A percentile compares a stretch with the other conserved stretches of the same genome.
phyloP scores from a whole-genome alignment of 2,888 invertebrate genomes.

The Liopterus haemorrhoidalis region DNA sequence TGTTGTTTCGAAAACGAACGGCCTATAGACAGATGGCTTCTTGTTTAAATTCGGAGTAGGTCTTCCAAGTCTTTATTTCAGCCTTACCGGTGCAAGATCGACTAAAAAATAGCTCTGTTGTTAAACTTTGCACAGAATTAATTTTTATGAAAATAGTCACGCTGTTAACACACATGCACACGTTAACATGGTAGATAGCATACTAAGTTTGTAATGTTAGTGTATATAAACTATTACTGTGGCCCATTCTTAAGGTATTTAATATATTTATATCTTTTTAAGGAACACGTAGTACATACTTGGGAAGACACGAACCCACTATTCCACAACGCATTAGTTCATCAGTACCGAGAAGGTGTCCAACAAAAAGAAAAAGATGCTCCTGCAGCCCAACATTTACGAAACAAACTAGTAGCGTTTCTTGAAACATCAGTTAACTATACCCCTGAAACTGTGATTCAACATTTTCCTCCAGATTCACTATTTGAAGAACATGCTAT shows the following conservation, averaged over 20 bases:
- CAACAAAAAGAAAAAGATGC: slow-evolving; percentile 38
- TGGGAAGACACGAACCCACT: slow-evolving; percentile 82
- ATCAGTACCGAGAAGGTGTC: slow-evolving; percentile 76
- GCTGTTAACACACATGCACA: too few species aligned
- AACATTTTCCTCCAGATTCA: slow-evolving; percentile 77
- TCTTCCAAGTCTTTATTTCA: too few species aligned
- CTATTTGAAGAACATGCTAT: slow-evolving; percentile 91
- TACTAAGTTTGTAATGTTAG: too few species aligned
- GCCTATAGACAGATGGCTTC: too few species aligned
- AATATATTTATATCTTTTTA: slow-evolving; percentile 20
- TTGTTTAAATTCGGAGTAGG: too few species aligned
- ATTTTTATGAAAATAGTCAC: too few species aligned
- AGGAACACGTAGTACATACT: slow-evolving; percentile 84
- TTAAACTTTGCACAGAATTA: too few species aligned
- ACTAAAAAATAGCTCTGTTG: too few species aligned
- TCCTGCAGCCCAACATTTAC: slow-evolving; percentile 50
- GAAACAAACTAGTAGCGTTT: slow-evolving; percentile 67
- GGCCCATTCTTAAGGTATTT: not conserved
- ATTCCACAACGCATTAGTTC: slow-evolving; percentile 87
- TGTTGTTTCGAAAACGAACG: too few species aligned
- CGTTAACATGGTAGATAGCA: too few species aligned
- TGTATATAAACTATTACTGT: not conserved
- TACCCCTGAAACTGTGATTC: slow-evolving; percentile 77
- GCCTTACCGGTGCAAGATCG: too few species aligned
- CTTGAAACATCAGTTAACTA: slow-evolving; percentile 75